phyloP scores from a whole-genome alignment of 2,888 invertebrate genomes.

The Cetonia aurata region DNA sequence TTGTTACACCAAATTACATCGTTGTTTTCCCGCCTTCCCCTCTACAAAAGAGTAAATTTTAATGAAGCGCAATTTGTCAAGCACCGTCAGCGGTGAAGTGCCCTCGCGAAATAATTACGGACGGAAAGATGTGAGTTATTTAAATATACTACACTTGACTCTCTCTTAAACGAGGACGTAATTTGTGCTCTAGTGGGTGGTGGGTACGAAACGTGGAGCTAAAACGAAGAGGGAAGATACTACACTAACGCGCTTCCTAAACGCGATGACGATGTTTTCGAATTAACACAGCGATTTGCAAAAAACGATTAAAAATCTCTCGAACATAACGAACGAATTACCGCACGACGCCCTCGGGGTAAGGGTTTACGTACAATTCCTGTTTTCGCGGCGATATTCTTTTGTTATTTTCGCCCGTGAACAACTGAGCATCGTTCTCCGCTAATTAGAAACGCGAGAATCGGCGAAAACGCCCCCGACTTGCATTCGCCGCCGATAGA shows the following conservation, averaged over 20 bases:
- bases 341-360: neutral
- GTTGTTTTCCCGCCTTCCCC: constrained; percentile 12
- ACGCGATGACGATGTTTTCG: constrained; percentile 23
- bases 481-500: constrained; percentile 30
- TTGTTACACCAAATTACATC: constrained; percentile 34
- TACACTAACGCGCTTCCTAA: neutral
- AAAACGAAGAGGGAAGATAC: neutral
- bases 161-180: constrained; percentile 46
- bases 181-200: constrained; percentile 48
- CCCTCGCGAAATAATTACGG: constrained; percentile 51
- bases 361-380: too few species aligned
- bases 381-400: neutral
- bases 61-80: constrained; percentile 53
- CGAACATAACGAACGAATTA: neutral
- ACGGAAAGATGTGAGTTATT: constrained; percentile 52
- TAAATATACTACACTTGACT: constrained; percentile 48
- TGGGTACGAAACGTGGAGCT: neutral
- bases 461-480: constrained; percentile 23
- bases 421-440: constrained; percentile 26
- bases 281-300: constrained; percentile 47
- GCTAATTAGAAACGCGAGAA: constrained; percentile 25
- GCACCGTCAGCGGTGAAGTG: constrained; percentile 49
- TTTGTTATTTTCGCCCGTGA: neutral
- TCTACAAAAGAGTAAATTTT: constrained; percentile 49
- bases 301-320: neutral